phyloP scores from a whole-genome alignment of 2,797 vertebrate genomes.

The Crypturellus tataupa region DNA sequence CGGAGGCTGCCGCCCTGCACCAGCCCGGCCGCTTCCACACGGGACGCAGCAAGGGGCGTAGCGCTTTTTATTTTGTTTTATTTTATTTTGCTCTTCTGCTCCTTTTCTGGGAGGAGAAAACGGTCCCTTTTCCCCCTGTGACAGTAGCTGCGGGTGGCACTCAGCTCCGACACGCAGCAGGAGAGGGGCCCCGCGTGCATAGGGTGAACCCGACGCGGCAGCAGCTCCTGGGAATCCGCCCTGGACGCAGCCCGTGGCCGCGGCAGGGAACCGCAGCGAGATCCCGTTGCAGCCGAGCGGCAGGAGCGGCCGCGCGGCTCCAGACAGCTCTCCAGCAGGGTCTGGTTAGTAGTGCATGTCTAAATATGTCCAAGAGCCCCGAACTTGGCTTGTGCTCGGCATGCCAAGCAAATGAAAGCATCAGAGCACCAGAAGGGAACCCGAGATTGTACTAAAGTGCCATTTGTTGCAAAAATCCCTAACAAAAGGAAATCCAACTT shows the following conservation, averaged over 20 bases:
- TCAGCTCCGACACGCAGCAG: background rate
- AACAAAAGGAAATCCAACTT: background rate
- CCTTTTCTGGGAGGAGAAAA: background rate
- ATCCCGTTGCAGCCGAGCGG: background rate
- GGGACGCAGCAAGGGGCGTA: background rate
- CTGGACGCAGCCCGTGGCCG: background rate
- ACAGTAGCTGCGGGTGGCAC: background rate
- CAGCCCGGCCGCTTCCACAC: background rate
- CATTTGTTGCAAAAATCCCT: constrained; percentile 38
- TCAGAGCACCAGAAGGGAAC: constrained; percentile 38
- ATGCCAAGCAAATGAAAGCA: constrained; percentile 71
- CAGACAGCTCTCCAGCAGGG: constrained; percentile 17
- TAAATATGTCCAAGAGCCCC: constrained; percentile 74
- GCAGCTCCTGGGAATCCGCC: rapidly evolving
- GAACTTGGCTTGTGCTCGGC: constrained; percentile 47
- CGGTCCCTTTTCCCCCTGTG: background rate
- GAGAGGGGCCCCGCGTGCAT: background rate
- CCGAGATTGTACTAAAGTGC: background rate
- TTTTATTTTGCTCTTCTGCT: rapidly evolving
- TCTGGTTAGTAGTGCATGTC: constrained; percentile 59
- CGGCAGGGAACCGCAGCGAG: background rate
- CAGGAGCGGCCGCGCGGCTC: background rate
- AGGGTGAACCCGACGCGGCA: rapidly evolving
- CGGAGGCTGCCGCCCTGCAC: too few species aligned
- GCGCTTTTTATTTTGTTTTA: background rate